phyloP scores from a whole-genome alignment of 2,113 vertebrate genomes.

The Tenrec ecaudatus region DNA sequence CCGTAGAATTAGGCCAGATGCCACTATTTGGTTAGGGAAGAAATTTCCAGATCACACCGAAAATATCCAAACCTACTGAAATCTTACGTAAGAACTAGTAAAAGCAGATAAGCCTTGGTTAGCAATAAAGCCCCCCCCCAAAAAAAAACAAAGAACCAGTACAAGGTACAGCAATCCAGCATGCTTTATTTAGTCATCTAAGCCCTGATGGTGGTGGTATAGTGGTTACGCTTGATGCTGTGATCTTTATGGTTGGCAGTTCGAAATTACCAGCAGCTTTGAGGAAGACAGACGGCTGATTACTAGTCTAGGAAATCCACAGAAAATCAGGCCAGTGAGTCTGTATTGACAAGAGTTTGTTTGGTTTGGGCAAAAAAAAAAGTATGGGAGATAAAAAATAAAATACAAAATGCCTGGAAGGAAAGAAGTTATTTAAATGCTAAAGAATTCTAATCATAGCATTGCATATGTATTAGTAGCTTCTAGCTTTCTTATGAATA shows the following conservation, averaged over 20 bases:
- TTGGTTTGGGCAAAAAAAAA: not conserved
- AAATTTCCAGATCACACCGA: constrained; percentile 53
- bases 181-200: not conserved
- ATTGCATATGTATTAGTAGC: not conserved
- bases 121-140: no score
- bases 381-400: not conserved
- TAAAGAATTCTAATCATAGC: not conserved
- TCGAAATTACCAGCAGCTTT: no score
- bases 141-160: no score
- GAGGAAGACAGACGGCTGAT: no score
- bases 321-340: no score
- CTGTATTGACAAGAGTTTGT: not conserved
- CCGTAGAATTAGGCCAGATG: constrained; percentile 3
- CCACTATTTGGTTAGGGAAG: constrained; percentile 34
- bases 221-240: no score
- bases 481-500: constrained; percentile 6
- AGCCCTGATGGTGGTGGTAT: no score
- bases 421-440: not conserved
- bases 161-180: constrained; percentile 29
- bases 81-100: constrained; percentile 36
- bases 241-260: no score
- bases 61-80: constrained; percentile 31
- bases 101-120: no score
- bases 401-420: constrained; percentile 33
- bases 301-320: no score